Percentiles rank a stretch among this genome's conserved stretches.
Evolutionary conservation across 2,888 invertebrate species (phyloP).

Genomic region (Halictus quadricinctus): DNA sequence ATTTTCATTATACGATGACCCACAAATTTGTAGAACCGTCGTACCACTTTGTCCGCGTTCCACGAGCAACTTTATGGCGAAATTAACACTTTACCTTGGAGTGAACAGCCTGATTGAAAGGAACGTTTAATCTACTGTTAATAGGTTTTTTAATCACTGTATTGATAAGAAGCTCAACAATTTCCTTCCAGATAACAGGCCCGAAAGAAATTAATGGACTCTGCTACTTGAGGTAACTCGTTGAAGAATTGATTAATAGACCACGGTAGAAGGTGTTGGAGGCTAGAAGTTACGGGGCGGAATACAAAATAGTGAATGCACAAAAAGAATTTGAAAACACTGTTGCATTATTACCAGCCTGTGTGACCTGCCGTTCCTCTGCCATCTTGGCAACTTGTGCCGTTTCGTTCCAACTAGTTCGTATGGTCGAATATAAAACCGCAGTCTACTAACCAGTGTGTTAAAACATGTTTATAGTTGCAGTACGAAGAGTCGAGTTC

Average conservation of each 20-base stretch:
- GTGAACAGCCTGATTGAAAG: not conserved
- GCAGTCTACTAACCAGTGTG: no score
- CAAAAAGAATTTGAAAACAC: not conserved
- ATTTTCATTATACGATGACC: slow-evolving; percentile 5
- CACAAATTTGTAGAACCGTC: not conserved
- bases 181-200: not conserved
- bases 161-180: not conserved
- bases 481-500: not conserved
- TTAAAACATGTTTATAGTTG: not conserved
- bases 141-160: not conserved
- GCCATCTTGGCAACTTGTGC: no score
- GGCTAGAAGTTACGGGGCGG: not conserved
- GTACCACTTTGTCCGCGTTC: not conserved
- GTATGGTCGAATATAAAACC: no score
- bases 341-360: not conserved
- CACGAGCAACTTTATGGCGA: not conserved
- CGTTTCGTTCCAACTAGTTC: no score
- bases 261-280: not conserved
- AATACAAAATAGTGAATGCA: not conserved
- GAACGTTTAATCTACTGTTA: not conserved
- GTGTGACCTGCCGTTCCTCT: no score
- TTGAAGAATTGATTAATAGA: not conserved
- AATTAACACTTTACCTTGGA: not conserved
- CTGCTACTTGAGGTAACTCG: not conserved
- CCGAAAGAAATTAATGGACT: not conserved